These are phyloP conservation scores for Morpho achilles DNA, from an alignment of 2,888 invertebrate species.

Conservation along the genomic window DNA sequence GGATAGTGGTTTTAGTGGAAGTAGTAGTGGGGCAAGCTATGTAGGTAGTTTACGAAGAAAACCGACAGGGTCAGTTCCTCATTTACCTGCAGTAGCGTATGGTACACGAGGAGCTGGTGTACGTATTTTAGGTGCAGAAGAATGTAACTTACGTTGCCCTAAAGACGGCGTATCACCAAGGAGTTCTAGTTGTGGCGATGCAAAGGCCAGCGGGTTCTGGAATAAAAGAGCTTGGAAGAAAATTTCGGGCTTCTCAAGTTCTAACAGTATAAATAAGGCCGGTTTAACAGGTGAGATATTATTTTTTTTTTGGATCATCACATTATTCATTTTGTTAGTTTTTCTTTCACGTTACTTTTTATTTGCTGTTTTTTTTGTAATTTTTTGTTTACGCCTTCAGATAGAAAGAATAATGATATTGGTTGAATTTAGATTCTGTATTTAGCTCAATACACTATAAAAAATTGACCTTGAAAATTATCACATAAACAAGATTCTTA, in stretches of 20 bases:
- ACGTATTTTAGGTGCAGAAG: constrained; percentile 67
- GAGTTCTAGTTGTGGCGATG: constrained; percentile 72
- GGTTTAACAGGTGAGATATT: constrained; percentile 81
- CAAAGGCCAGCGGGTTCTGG: constrained; percentile 81
- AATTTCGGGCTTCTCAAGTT: constrained; percentile 85
- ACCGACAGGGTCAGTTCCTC: constrained; percentile 71
- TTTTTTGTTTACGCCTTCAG: constrained; percentile 10
- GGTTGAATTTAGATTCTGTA: constrained; percentile 43
- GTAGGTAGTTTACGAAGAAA: constrained; percentile 83
- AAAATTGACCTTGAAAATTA: constrained; percentile 1
- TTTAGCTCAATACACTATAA: constrained; percentile 47
- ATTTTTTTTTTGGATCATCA: constrained; percentile 5
- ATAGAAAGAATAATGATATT: neutral
- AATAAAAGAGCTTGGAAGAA: constrained; percentile 89
- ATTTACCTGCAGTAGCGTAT: constrained; percentile 74
- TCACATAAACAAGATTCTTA: constrained; percentile 23
- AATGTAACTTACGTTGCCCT: constrained; percentile 60
- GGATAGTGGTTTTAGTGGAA: constrained; percentile 91
- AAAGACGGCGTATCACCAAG: constrained; percentile 63
- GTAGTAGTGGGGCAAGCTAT: constrained; percentile 90
- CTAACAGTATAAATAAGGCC: constrained; percentile 84
- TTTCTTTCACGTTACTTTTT: constrained; percentile 5
- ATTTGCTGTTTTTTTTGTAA: constrained; percentile 8
- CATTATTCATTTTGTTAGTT: neutral
- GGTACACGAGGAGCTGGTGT: constrained; percentile 72